These are phyloP conservation scores for Spatulosminthurus flaviceps DNA, from an alignment of 2,888 invertebrate genomes.

Conservation along the genomic window DNA sequence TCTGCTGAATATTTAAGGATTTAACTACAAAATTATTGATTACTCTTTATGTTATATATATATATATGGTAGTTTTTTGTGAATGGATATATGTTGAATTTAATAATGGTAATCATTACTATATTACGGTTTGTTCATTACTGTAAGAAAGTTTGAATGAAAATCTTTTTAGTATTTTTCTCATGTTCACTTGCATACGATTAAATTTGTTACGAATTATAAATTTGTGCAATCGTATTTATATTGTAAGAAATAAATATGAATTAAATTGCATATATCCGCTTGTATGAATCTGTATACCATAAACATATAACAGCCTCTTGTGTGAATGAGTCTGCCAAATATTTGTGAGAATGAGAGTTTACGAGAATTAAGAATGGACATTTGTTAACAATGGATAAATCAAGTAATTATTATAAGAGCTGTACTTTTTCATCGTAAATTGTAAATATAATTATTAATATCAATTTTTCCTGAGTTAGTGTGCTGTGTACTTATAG, in stretches of 20 bases:
- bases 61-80: not conserved
- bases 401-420: conserved; percentile 3
- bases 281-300: not conserved
- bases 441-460: conserved; percentile 3
- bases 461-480: not conserved
- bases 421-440: conserved; percentile 15
- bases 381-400: conserved; percentile 6
- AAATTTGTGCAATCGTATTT: conserved; percentile 40
- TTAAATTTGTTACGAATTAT: conserved; percentile 24
- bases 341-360: not conserved
- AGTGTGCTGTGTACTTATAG: conserved; percentile 6
- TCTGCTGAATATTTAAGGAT: conserved; percentile 6
- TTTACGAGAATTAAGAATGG: not conserved
- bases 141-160: conserved; percentile 22
- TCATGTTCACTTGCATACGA: conserved; percentile 26
- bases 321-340: not conserved
- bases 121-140: not conserved
- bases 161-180: conserved; percentile 27
- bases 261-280: not conserved
- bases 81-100: conserved; percentile 16
- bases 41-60: not conserved
- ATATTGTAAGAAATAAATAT: not conserved
- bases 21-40: conserved; percentile 13
- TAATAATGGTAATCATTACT: conserved; percentile 8
- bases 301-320: not conserved